Evolutionary conservation across 2,113 vertebrate species (phyloP), one percentile per base, ranked within the genome.

Genomic region (Rhadina sibilatrix): DNA sequence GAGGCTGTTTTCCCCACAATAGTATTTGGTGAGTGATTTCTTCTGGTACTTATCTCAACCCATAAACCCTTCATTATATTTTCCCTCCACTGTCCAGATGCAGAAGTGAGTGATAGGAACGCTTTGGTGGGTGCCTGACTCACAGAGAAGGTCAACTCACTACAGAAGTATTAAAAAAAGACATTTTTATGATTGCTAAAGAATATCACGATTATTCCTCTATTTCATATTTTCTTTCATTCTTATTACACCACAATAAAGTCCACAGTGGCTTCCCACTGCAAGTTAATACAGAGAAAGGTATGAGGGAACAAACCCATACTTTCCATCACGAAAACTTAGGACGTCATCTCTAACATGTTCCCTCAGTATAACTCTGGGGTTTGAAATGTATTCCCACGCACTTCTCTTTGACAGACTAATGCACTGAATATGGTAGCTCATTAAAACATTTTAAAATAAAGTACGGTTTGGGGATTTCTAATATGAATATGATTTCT

Each of bases 371-470:
- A 83, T 5, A 3, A 40, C 49, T 47, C 64, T 37, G 47, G 49
- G 42, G 92, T 80, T 85, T 78, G 59, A 82, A 93, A 75, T 46
- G 38, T 49, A 87, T 81, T 96, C 71, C 27, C 49, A 84, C 66
- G n/a, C 68, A 86, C 91, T 96, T 96, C 54, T 84, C 84, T 81
- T 72, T 96, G 82, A 91, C 50, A 96, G 92, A 91, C 96, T 89
- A 94, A 93, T 75, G 91, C 86, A 80, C 38, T 95, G 54, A 76
- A 81, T 94, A 90, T 65, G 47, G 82, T 49, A 94, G 68, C 64
- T 96, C 76, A 88, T 79, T 92, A 94, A 94, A 95, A 96, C 79
- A 90, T 91, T 93, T 95, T 96, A 92, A 96, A 96, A 92, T 91
- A 87, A 96, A 90, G 65, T 40, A 83, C 12, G 60, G 75, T 94